Conservation (phyloP, 2,888 invertebrate genomes). For the Matsumyia berberina region DNA sequence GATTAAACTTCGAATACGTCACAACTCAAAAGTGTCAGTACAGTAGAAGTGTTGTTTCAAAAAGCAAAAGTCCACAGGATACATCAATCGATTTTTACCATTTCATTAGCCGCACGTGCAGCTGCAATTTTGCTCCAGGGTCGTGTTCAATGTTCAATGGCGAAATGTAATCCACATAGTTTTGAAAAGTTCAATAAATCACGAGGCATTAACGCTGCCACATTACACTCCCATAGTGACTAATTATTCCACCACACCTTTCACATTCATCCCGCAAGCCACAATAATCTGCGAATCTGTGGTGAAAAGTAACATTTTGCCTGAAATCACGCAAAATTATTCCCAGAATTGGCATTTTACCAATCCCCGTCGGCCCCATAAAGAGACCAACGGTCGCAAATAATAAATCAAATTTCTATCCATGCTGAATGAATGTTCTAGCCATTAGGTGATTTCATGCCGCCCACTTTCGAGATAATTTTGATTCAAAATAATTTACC, state of each 20-base stretch:
- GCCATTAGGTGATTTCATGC: conserved; percentile 1
- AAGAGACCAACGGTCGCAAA: not conserved
- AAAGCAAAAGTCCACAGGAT: too few species aligned
- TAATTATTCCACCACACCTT: not conserved
- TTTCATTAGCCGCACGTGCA: too few species aligned
- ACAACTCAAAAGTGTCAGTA: too few species aligned
- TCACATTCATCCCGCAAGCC: not conserved
- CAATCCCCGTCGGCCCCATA: not conserved
- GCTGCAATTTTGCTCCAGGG: too few species aligned
- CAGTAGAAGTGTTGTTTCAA: too few species aligned
- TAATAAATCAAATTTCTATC: conserved; percentile 30
- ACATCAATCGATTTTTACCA: too few species aligned
- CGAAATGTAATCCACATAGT: too few species aligned
- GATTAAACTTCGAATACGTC: too few species aligned
- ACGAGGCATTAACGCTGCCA: not conserved
- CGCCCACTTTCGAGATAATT: conserved; percentile 30
- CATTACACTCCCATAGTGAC: not conserved
- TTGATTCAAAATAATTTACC: conserved; percentile 38
- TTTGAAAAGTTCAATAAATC: too few species aligned
- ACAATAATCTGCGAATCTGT: not conserved
- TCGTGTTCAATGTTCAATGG: too few species aligned
- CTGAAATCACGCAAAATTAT: not conserved
- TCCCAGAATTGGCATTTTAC: not conserved
- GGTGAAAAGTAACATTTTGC: not conserved
- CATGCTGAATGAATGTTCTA: not conserved